These are phyloP conservation scores for Drosophila cracens DNA, from an alignment of 2,888 invertebrate species.

Conservation along the genomic window DNA sequence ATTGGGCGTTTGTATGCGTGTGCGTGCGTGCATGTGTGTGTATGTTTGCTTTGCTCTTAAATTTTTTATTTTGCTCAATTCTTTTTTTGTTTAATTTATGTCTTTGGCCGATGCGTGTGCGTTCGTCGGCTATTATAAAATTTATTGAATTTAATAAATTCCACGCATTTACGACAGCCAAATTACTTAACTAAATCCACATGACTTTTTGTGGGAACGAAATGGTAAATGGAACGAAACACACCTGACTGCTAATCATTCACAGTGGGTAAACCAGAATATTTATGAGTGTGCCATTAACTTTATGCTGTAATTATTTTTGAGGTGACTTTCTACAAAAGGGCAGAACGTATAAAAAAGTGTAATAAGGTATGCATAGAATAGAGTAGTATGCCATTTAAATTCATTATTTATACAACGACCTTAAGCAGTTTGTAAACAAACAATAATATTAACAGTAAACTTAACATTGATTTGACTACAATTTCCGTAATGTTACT, in stretches of 20 bases:
- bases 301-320: not conserved
- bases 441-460: not conserved
- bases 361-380: not conserved
- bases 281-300: conserved; percentile 1
- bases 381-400: not conserved
- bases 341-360: not conserved
- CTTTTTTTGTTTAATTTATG: conserved; percentile 64
- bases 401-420: not conserved
- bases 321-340: not conserved
- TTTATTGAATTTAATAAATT: conserved; percentile 51
- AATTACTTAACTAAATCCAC: conserved; percentile 28
- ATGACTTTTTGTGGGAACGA: conserved; percentile 5
- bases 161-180: conserved; percentile 36
- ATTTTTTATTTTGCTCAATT: conserved; percentile 46
- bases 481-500: not conserved
- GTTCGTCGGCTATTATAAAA: conserved; percentile 39
- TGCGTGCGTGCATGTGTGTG: conserved; percentile 3
- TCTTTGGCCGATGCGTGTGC: conserved; percentile 57
- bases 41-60: conserved; percentile 39
- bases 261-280: conserved; percentile 12
- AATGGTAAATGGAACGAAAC: not conserved
- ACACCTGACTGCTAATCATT: conserved; percentile 30
- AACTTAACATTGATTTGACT: not conserved
- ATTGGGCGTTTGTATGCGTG: conserved; percentile 19
- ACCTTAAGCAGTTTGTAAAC: not conserved